These are phyloP conservation scores for Muscicapa comitata DNA, from an alignment of 2,797 vertebrate species.

Conservation along the genomic window DNA sequence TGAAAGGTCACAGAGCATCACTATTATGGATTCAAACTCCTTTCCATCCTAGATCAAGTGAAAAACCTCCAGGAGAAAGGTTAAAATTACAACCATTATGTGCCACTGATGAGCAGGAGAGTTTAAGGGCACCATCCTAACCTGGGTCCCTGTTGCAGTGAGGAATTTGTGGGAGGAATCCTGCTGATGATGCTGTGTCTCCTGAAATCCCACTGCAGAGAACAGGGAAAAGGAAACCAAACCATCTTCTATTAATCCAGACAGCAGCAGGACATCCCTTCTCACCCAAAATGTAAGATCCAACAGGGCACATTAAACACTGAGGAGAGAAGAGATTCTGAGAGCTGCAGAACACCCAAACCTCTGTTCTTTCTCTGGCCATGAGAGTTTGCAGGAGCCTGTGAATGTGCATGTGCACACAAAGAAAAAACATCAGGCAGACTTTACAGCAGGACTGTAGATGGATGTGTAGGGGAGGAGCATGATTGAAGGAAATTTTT, in stretches of 20 bases:
- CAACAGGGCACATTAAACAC: background rate
- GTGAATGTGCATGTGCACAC: rapidly evolving
- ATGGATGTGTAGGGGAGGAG: too few relatives aligned
- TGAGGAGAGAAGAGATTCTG: background rate
- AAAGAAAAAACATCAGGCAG: background rate
- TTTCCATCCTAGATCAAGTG: background rate
- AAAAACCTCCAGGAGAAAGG: background rate
- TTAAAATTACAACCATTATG: background rate
- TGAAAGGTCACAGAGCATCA: background rate
- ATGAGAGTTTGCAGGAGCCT: background rate
- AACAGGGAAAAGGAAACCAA: background rate
- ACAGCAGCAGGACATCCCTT: background rate
- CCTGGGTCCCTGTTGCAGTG: background rate
- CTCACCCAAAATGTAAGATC: background rate
- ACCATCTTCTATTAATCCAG: background rate
- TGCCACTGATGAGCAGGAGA: background rate
- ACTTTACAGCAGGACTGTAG: background rate
- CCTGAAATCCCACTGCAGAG: background rate
- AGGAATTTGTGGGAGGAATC: background rate
- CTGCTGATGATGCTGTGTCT: background rate
- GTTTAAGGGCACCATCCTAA: background rate
- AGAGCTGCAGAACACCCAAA: background rate
- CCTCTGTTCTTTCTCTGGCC: background rate
- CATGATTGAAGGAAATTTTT: background rate
- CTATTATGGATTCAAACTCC: background rate